Conservation (phyloP, 2,113 vertebrate genomes). For the Brachypodius melanocephalos region DNA sequence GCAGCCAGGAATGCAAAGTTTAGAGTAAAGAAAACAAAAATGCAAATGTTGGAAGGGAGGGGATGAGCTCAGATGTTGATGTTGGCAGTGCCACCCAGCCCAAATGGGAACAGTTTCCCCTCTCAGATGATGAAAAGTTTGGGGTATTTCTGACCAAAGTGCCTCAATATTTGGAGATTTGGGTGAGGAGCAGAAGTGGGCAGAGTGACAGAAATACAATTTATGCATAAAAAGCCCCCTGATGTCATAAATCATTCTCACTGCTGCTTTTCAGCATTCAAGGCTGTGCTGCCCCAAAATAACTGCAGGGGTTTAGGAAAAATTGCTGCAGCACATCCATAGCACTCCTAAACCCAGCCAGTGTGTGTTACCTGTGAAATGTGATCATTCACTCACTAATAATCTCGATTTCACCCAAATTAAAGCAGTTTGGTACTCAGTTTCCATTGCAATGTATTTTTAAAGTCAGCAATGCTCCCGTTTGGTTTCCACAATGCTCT, state of each 20-base stretch:
- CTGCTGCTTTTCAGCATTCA: not conserved
- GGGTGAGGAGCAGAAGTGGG: not conserved
- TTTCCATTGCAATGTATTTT: not conserved
- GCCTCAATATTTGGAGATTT: not conserved
- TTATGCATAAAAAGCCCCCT: not conserved
- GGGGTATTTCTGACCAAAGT: not conserved
- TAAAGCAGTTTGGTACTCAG: not conserved
- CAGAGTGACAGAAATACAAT: not conserved
- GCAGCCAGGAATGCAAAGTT: conserved; percentile 39
- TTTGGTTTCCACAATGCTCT: not conserved
- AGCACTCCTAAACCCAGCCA: rapidly evolving
- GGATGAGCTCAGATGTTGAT: conserved; percentile 24
- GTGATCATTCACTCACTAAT: not conserved
- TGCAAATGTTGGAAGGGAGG: not conserved
- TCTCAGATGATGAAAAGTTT: not conserved
- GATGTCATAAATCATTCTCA: not conserved
- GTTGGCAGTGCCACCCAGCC: not conserved
- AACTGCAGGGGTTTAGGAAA: not conserved
- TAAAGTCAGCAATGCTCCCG: not conserved
- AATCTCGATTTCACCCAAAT: not conserved
- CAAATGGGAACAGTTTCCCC: not conserved
- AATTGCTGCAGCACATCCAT: not conserved
- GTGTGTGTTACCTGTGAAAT: not conserved
- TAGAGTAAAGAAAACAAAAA: conserved; percentile 28
- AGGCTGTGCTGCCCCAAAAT: not conserved